Conservation (phyloP, 2,888 invertebrate species). For the Torymus tubicola region DNA sequence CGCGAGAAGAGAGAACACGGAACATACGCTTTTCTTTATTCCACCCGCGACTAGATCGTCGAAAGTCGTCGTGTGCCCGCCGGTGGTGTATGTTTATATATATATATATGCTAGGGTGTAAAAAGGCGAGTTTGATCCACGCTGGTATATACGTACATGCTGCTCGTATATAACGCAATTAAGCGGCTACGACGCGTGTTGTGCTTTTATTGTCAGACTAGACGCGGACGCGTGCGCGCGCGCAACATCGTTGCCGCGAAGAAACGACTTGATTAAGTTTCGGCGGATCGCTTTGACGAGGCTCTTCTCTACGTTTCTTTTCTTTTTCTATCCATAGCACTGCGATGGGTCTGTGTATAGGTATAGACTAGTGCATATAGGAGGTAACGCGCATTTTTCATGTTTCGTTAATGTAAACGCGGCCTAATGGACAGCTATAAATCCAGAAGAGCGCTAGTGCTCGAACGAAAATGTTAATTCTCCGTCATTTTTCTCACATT, state of each 20-base stretch:
- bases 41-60: too few relatives aligned
- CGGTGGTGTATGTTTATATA: not conserved
- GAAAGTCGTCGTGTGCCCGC: too few relatives aligned
- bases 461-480: conserved; percentile 45
- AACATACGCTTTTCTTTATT: too few relatives aligned
- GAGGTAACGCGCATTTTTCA: conserved; percentile 35
- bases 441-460: not conserved
- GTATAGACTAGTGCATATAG: not conserved
- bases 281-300: not conserved
- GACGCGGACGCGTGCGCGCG: not conserved
- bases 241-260: not conserved
- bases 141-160: too few relatives aligned
- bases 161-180: too few relatives aligned
- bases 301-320: too few relatives aligned
- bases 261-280: conserved; percentile 37
- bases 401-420: conserved; percentile 32
- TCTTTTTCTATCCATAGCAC: too few relatives aligned
- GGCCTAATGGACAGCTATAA: conserved; percentile 42
- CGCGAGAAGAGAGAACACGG: too few relatives aligned
- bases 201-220: too few relatives aligned
- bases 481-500: conserved; percentile 28
- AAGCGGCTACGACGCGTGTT: too few relatives aligned
- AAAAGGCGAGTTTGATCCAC: too few relatives aligned
- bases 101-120: not conserved
- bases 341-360: too few relatives aligned